Conservation (phyloP, 2,888 invertebrate species). For the Torymus texanus region DNA sequence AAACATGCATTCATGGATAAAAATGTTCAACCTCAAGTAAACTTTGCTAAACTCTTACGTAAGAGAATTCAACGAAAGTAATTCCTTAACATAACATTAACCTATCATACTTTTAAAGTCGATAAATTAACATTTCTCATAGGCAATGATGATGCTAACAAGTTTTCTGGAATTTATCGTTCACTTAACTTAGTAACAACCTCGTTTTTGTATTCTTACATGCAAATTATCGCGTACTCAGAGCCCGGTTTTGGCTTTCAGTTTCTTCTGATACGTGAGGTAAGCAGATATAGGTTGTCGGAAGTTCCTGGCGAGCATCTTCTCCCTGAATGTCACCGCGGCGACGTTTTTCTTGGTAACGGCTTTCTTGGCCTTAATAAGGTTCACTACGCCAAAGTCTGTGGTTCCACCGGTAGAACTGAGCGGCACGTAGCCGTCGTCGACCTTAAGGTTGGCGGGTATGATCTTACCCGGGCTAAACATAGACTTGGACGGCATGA, state of each 20-base stretch:
- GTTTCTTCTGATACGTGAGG: conserved; percentile 65
- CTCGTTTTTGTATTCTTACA: no score
- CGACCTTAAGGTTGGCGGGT: conserved; percentile 42
- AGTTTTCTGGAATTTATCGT: no score
- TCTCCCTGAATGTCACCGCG: conserved; percentile 61
- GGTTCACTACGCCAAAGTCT: conserved; percentile 63
- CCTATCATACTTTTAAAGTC: no score
- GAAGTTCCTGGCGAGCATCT: conserved; percentile 66
- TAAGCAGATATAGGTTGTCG: conserved; percentile 65
- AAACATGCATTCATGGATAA: neutral
- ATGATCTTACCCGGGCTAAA: conserved; percentile 46
- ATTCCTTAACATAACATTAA: no score
- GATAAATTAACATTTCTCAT: no score
- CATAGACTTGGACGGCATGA: conserved; percentile 58
- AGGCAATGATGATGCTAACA: no score
- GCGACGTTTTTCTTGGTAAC: conserved; percentile 55
- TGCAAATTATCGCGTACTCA: neutral
- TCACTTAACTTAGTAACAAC: no score
- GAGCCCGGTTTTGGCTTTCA: conserved; percentile 56
- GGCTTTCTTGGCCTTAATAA: conserved; percentile 61
- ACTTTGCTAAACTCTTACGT: no score
- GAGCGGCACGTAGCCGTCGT: conserved; percentile 57
- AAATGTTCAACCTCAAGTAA: neutral
- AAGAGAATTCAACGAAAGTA: no score
- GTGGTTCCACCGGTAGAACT: conserved; percentile 67